Evolutionary conservation across 2,113 vertebrate genomes (phyloP).

Genomic region (Etia nguti): DNA sequence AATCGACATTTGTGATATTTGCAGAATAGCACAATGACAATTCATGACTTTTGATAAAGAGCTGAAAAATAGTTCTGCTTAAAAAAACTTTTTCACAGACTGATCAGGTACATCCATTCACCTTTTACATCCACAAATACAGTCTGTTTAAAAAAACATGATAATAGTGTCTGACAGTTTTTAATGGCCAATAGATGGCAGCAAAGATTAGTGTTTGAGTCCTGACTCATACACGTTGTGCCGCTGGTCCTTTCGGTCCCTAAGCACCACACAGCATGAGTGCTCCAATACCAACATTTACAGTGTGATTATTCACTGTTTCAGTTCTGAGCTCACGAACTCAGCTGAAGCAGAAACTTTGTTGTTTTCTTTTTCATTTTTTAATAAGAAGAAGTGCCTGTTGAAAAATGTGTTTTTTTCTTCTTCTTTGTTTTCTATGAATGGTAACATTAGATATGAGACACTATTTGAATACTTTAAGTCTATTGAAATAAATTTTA

Average conservation of each 20-base stretch:
- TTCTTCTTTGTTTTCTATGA: neutral
- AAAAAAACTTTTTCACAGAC: neutral
- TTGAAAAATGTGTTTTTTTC: neutral
- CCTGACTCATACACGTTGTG: slow-evolving; percentile 1
- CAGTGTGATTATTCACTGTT: neutral
- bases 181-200: slow-evolving; percentile 65
- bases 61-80: neutral
- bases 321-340: neutral
- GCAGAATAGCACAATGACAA: accelerated
- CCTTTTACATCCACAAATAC: neutral
- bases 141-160: neutral
- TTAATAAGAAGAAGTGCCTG: neutral
- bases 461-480: neutral
- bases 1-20: neutral
- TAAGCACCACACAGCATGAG: slow-evolving; percentile 63
- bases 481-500: neutral
- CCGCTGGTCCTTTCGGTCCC: slow-evolving; percentile 76
- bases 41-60: neutral
- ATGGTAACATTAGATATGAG: neutral
- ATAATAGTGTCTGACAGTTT: too few relatives aligned
- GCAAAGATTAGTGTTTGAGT: slow-evolving; percentile 45
- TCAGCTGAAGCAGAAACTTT: neutral
- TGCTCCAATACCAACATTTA: slow-evolving; percentile 8
- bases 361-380: neutral
- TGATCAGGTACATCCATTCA: neutral